Conservation (phyloP, 2,113 vertebrate species). For the Sterna hirundo region DNA sequence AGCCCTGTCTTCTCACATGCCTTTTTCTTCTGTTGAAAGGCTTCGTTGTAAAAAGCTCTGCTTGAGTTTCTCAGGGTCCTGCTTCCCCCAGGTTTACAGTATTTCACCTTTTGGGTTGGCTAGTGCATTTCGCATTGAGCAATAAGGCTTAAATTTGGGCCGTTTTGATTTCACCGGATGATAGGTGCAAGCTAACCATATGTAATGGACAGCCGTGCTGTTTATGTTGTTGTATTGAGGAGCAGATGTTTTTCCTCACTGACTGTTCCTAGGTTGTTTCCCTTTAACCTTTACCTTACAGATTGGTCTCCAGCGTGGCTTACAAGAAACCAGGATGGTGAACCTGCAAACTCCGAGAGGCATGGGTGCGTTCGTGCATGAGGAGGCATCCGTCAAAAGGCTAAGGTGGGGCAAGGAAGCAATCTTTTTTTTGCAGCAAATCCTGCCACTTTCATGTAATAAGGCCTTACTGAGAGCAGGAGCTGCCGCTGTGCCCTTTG, state of each 20-base stretch:
- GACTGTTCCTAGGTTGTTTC: not conserved
- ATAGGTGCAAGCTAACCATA: not conserved
- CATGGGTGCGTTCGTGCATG: rapidly evolving
- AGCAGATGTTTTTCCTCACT: not conserved
- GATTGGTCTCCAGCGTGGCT: not conserved
- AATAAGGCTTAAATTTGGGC: not conserved
- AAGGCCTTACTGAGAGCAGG: not conserved
- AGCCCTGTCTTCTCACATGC: not conserved
- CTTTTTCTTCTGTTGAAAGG: not conserved
- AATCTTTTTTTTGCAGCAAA: not conserved
- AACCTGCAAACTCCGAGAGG: not conserved
- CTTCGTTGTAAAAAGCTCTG: not conserved
- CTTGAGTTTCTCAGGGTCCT: not conserved
- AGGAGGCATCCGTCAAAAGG: not conserved
- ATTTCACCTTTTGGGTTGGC: not conserved
- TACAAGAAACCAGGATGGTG: not conserved
- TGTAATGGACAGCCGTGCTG: not conserved
- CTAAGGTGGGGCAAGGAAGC: not conserved
- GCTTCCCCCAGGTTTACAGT: not conserved
- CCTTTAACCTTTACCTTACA: not conserved
- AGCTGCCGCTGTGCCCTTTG: not conserved
- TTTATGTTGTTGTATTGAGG: not conserved
- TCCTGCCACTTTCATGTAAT: not conserved
- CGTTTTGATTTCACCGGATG: not conserved
- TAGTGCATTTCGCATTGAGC: not conserved